Base-by-base conservation (phyloP, 2,797 vertebrate genomes). In the Fundulus diaphanus region DNA sequence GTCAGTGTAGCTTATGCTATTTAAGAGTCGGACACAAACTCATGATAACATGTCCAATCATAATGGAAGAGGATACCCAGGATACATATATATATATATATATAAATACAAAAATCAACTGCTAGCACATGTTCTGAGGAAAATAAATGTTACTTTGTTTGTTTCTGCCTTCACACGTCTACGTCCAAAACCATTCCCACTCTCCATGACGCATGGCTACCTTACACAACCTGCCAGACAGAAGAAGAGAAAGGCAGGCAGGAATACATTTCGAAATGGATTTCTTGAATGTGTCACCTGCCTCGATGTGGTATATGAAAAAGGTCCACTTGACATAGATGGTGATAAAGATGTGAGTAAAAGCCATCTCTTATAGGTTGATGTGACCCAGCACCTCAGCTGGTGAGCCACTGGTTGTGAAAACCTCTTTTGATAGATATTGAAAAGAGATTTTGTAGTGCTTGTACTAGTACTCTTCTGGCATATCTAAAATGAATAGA, bases 241-340 rank as follows among this genome's bases (percentile, higher is more conserved):
- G 46, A 68, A 16, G 0, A 5, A 70, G 22, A 24, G 46, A 33
- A 40, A n/a, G 44, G 33, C 57, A 56, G 69, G 13, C 74, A 37
- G 74, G 35, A 74, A 74, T 42, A 15, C 61, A 68, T 82, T 84
- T 85, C 37, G 72, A 74, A 88, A 83, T 73, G 65, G 12, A 44
- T 82, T 73, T 78, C 54, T 65, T 1, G 24, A 44, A 83, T 59
- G 70, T 42, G 80, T 85, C 71, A 82, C 83, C 84, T 81, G 78
- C 73, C 56, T 66, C 69, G 18, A 73, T 70, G 67, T 7, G 13
- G 70, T 49, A 31, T 77, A 72, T 78, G 68, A 85, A 85, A 84
- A 89, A 84, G 81, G 70, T 84, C 81, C 82, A 66, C 87, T 92
- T 92, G 91, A 92, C 88, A 91, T 24, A 18, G 87, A 85, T 76